A percentile compares a stretch with the other conserved stretches of the same genome.
Conservation (phyloP, 2,113 vertebrate genomes). For the Ceyx margarethae region DNA sequence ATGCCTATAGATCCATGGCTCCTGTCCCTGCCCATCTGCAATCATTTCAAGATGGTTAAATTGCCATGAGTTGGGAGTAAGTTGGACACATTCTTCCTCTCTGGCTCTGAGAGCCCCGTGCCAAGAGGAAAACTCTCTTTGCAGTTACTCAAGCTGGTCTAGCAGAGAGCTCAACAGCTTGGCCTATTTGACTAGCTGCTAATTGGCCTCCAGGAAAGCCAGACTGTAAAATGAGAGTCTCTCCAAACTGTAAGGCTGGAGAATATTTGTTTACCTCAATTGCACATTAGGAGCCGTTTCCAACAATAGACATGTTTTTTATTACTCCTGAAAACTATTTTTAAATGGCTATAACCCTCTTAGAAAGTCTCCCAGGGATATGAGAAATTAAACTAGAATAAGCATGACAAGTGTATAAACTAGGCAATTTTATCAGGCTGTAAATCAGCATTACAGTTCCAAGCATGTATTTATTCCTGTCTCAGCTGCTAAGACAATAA, state of each 20-base stretch:
- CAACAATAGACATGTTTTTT: conserved; percentile 56
- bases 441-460: conserved; percentile 43
- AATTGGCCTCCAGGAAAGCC: conserved; percentile 63
- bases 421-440: conserved; percentile 57
- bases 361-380: conserved; percentile 51
- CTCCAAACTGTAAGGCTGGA: background rate
- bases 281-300: conserved; percentile 53
- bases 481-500: conserved; percentile 60
- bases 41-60: background rate
- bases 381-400: conserved; percentile 65
- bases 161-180: conserved; percentile 42
- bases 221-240: conserved; percentile 55
- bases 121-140: background rate
- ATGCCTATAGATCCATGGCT: background rate
- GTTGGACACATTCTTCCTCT: background rate
- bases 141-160: conserved; percentile 29
- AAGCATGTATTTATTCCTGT: conserved; percentile 57
- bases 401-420: conserved; percentile 61
- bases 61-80: background rate
- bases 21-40: background rate
- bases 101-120: background rate
- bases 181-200: conserved; percentile 52
- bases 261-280: conserved; percentile 47
- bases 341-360: conserved; percentile 64
- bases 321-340: conserved; percentile 61